Conservation (phyloP, 2,797 vertebrate genomes). For the Cheirogaleus major region DNA sequence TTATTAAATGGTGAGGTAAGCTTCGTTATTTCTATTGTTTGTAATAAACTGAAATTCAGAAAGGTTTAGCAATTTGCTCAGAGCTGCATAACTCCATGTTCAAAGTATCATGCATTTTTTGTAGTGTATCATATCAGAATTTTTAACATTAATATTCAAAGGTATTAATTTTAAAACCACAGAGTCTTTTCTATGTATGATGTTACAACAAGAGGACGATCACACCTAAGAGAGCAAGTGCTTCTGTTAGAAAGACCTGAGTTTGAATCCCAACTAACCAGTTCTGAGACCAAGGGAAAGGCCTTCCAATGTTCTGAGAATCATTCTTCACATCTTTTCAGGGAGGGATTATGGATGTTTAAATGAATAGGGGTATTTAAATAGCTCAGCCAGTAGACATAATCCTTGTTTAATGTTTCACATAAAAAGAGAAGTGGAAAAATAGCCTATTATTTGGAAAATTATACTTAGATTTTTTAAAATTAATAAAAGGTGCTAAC, state of each 20-base stretch:
- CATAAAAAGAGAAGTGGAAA: not conserved
- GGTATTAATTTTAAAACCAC: not conserved
- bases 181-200: not conserved
- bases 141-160: slow-evolving; percentile 1
- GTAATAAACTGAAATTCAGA: slow-evolving; percentile 33
- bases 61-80: not conserved
- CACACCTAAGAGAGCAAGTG: not conserved
- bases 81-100: not conserved
- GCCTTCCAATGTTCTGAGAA: not conserved
- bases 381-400: not conserved
- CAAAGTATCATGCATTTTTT: not conserved
- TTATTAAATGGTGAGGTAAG: not conserved
- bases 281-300: not conserved
- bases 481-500: not conserved
- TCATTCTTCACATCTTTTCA: not conserved
- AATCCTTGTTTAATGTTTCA: not conserved
- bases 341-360: not conserved
- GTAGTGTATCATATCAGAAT: not conserved
- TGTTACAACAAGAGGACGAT: not conserved
- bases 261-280: not conserved
- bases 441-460: not conserved
- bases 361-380: not conserved
- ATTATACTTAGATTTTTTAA: not conserved
- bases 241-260: not conserved
- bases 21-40: not conserved